Evolutionary conservation across 2,797 vertebrate species (phyloP).

Genomic region (Malacoraja senta): DNA sequence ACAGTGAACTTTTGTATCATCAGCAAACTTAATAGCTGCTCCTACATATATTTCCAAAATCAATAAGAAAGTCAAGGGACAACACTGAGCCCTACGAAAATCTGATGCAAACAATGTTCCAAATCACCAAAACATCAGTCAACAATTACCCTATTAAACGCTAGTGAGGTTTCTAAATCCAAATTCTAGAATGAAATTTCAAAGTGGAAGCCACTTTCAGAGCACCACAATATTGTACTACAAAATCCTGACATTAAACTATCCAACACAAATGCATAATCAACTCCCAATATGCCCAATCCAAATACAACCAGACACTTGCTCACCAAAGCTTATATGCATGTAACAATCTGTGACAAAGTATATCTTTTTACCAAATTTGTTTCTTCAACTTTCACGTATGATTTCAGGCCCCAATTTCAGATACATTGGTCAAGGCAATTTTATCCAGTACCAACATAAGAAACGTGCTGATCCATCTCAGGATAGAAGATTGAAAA

Average conservation of each 20-base stretch:
- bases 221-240: not conserved
- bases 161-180: not conserved
- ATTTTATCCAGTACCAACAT: not conserved
- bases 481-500: not conserved
- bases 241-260: not conserved
- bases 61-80: too few species aligned
- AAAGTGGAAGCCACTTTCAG: not conserved
- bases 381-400: not conserved
- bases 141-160: not conserved
- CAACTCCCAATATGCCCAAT: not conserved
- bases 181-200: not conserved
- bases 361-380: not conserved
- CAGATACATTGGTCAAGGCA: not conserved
- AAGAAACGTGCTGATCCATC: not conserved
- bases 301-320: not conserved
- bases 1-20: too few species aligned
- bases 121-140: too few species aligned
- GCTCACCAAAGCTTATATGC: not conserved
- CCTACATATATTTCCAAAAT: too few species aligned
- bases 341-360: not conserved
- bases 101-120: too few species aligned
- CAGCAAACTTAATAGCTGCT: too few species aligned
- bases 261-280: not conserved
- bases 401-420: conserved; percentile 22
- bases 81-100: too few species aligned